Conservation (phyloP, 1,140 invertebrate genomes). For the Heliothis subflexa region DNA sequence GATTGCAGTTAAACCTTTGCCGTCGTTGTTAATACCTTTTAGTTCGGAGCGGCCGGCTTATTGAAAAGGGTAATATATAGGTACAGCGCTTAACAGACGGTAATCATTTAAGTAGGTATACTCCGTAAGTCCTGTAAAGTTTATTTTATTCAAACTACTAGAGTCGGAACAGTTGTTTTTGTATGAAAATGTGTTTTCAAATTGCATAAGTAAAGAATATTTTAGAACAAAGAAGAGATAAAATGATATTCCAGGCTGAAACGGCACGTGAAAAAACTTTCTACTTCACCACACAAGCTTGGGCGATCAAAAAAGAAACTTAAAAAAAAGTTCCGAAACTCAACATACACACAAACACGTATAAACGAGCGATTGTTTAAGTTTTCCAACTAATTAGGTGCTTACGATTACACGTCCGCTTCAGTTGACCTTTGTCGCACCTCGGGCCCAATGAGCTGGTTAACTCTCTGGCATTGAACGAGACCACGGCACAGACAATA, state of each 20-base stretch:
- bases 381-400: constrained; percentile 55
- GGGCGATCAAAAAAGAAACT: background rate
- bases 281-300: background rate
- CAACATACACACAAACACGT: background rate
- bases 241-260: no score
- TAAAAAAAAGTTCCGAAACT: background rate
- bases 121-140: background rate
- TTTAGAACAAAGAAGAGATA: no score
- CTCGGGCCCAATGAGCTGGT: constrained; percentile 45
- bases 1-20: constrained; percentile 30
- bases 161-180: background rate
- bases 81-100: background rate
- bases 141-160: constrained; percentile 19
- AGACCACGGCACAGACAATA: constrained; percentile 38
- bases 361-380: constrained; percentile 35
- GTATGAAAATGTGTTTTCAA: background rate
- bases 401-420: constrained; percentile 49
- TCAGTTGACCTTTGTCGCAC: constrained; percentile 51
- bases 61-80: constrained; percentile 23
- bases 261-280: no score
- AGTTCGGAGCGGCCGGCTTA: constrained; percentile 21
- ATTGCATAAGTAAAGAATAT: no score
- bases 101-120: background rate
- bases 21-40: constrained; percentile 6
- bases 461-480: constrained; percentile 51